phyloP scores from a whole-genome alignment of 2,797 vertebrate genomes.

The Brachyalestes nurse region DNA sequence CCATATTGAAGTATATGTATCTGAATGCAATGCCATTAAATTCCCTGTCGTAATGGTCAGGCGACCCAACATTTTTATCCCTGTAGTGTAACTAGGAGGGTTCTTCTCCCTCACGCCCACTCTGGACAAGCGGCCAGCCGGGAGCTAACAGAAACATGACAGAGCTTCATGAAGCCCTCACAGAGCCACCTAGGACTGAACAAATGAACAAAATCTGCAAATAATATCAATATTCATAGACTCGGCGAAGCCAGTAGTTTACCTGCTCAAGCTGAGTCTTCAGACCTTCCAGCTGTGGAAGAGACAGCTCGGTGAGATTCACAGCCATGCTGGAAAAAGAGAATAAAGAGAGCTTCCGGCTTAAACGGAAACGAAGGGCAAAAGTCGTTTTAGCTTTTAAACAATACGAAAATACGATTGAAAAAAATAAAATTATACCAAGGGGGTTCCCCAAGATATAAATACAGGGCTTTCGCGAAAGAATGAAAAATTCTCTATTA shows the following conservation, averaged over 20 bases:
- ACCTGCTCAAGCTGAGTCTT: slow-evolving; percentile 94
- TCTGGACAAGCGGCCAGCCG: not conserved
- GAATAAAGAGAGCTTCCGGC: slow-evolving; percentile 35
- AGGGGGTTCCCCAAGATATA: too few relatives aligned
- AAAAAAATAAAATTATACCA: too few relatives aligned
- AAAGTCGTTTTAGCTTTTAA: too few relatives aligned
- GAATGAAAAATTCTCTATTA: too few relatives aligned
- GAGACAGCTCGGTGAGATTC: slow-evolving; percentile 86
- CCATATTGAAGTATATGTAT: too few relatives aligned
- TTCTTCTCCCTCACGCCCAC: not conserved
- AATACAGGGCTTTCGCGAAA: too few relatives aligned
- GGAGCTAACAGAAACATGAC: not conserved
- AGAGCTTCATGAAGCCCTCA: not conserved
- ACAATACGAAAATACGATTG: too few relatives aligned
- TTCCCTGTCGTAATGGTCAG: too few relatives aligned
- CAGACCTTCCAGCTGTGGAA: slow-evolving; percentile 89
- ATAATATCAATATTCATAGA: not conserved
- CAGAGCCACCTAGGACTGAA: not conserved
- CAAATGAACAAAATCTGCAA: not conserved
- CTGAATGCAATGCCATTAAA: too few relatives aligned
- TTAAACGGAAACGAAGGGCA: slow-evolving; percentile 35
- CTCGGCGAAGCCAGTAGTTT: not conserved
- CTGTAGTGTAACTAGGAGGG: too few relatives aligned
- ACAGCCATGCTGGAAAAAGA: slow-evolving; percentile 79
- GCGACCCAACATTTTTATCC: too few relatives aligned